Evolutionary conservation across 2,797 vertebrate genomes (phyloP).

Genomic region (Lacerta bilineata): DNA sequence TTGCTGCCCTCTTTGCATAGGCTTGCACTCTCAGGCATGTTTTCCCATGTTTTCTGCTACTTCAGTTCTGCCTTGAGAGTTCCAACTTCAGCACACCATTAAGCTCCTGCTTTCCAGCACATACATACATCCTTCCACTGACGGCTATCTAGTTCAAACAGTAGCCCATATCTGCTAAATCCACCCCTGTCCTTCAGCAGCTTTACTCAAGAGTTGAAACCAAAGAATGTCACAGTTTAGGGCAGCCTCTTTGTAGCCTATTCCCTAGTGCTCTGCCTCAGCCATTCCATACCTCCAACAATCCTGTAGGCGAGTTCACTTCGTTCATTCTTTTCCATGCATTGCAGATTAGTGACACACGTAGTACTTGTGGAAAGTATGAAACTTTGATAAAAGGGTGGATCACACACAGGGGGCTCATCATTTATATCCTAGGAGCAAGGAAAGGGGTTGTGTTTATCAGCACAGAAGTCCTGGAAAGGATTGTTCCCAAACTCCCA

Average conservation of each 20-base stretch:
- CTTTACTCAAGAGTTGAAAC: too few relatives aligned
- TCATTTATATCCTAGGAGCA: conserved; percentile 76
- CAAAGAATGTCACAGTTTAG: neutral
- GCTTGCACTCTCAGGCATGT: neutral
- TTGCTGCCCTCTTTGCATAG: neutral
- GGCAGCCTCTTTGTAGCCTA: neutral
- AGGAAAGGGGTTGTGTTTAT: neutral
- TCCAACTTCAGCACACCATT: neutral
- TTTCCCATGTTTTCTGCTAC: neutral
- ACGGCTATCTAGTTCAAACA: neutral
- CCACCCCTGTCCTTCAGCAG: neutral
- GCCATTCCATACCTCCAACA: conserved; percentile 66
- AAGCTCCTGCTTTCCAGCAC: neutral
- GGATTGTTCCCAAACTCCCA: neutral
- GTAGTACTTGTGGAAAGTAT: conserved; percentile 48
- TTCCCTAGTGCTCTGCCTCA: neutral
- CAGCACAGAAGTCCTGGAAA: neutral
- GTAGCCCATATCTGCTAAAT: neutral
- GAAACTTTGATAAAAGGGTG: conserved; percentile 63
- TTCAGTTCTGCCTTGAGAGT: neutral
- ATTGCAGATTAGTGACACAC: conserved; percentile 60
- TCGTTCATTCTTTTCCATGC: conserved; percentile 58
- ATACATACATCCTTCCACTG: neutral
- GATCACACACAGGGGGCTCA: conserved; percentile 68
- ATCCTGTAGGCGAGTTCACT: conserved; percentile 70